Evolutionary conservation across 2,113 vertebrate genomes (phyloP).

Genomic region (Phyllostomus hastatus): DNA sequence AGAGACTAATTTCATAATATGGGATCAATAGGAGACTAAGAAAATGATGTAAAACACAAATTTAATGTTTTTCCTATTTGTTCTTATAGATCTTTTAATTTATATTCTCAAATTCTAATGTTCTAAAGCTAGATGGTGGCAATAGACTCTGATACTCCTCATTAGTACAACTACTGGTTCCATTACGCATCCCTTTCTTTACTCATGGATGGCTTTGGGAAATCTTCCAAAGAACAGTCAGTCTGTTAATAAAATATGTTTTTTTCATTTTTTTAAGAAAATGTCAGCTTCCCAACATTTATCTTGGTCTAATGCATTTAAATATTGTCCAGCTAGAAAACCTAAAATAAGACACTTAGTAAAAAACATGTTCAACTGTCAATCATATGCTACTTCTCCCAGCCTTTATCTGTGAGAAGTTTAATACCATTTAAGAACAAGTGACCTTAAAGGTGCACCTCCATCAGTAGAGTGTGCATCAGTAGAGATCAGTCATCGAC

Average conservation of each 20-base stretch:
- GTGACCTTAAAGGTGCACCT: neutral
- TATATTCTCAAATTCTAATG: constrained; percentile 5
- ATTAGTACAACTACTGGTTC: neutral
- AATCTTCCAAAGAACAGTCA: neutral
- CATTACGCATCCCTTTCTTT: neutral
- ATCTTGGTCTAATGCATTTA: constrained; percentile 11
- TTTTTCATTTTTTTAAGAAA: neutral
- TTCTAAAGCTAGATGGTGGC: neutral
- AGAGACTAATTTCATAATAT: neutral
- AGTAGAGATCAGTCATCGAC: neutral
- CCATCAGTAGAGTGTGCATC: neutral
- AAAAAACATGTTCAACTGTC: constrained; percentile 1
- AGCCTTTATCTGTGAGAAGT: neutral
- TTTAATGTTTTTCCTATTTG: neutral
- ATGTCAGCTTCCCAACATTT: constrained; percentile 3
- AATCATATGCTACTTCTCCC: neutral
- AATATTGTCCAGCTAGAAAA: neutral
- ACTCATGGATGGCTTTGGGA: neutral
- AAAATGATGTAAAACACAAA: neutral
- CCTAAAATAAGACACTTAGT: neutral
- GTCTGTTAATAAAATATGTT: constrained; percentile 16
- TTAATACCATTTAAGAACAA: neutral
- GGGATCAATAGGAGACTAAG: neutral
- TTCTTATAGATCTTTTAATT: neutral
- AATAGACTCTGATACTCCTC: neutral